A percentile compares a stretch with the other conserved stretches of the same genome.
phyloP scores from a whole-genome alignment of 2,797 vertebrate genomes.

The Thamnophis elegans region DNA sequence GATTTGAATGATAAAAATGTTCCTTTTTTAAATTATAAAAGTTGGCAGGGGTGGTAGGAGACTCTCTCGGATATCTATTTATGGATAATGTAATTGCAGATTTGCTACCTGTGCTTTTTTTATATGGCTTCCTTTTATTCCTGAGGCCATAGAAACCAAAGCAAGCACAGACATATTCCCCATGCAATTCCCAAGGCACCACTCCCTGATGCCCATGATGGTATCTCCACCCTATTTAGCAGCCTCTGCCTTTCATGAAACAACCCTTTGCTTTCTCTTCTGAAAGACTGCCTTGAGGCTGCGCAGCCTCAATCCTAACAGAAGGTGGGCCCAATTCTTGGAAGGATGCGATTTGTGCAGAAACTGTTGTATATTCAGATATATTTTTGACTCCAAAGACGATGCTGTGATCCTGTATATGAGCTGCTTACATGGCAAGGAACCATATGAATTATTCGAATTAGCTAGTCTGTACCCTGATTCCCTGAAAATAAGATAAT shows the following conservation, averaged over 20 bases:
- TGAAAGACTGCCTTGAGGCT: neutral
- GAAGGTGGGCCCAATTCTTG: conserved; percentile 19
- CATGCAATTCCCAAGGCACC: conserved; percentile 1
- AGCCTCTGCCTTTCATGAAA: neutral
- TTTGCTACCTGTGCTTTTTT: conserved; percentile 11
- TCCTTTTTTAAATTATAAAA: neutral
- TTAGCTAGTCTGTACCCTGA: neutral
- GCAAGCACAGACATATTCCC: neutral
- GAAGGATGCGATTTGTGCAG: conserved; percentile 7
- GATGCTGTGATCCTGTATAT: neutral
- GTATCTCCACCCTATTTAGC: neutral
- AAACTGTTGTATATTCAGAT: neutral
- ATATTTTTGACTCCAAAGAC: neutral
- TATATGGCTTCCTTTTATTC: conserved; percentile 7
- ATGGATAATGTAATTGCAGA: neutral
- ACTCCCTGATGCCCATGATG: neutral
- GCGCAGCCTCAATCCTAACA: neutral
- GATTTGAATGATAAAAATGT: conserved; percentile 12
- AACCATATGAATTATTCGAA: neutral
- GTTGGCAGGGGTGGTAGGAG: neutral
- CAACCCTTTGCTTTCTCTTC: neutral
- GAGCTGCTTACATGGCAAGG: neutral
- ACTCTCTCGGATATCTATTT: neutral
- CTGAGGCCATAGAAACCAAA: conserved; percentile 8
- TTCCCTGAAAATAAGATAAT: no score